Base-by-base conservation (phyloP, 2,113 vertebrate species). In the Canis aureus region DNA sequence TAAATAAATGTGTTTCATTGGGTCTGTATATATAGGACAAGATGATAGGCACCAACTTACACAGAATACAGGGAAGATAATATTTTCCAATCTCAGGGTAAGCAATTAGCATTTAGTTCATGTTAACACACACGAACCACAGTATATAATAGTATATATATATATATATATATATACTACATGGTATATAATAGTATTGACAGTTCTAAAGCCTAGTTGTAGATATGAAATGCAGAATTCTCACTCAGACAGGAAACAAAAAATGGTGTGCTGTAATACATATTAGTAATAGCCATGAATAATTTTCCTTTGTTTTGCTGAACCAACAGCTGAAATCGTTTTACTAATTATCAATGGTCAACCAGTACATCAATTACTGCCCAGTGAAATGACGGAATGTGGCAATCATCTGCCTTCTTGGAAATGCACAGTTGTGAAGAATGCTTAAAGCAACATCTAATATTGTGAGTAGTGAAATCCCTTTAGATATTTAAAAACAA, bases 291-390 rank as follows among this genome's bases (percentile, higher is more conserved):
- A 59, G 3, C 10, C n/a, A 62, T 84, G 55, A 88, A 59, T 82
- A 80, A 93, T 81, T 91, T 96, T 81, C 22, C 64, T 90, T 93
- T 95, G 16, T 95, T 93, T 92, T 90, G 11, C 69, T 88, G 38
- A 95, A 32, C 25, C 95, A 64, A 38, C 8, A 91, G 29, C 62
- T 84, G 62, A 95, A 71, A 87, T 91, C 3, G 85, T 79, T 96
- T 93, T 57, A 91, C 38, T 94, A 91, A 38, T 81, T 51, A 80
- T 92, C 74, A 81, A 6, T 91, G 20, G 53, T 93, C 74, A 90
- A 57, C 17, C 12, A 94, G 60, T 59, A 78, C 15, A 92, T 94
- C 35, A 91, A 35, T 95, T 95, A 89, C 55, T 32, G 3, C 66
- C 55, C 67, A 81, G 59, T 78, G 35, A 82, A 90, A 87, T 90